Evolutionary conservation across 2,113 vertebrate genomes (phyloP), one percentile per base, ranked within the genome.

Genomic region (Alexandromys fortis): DNA sequence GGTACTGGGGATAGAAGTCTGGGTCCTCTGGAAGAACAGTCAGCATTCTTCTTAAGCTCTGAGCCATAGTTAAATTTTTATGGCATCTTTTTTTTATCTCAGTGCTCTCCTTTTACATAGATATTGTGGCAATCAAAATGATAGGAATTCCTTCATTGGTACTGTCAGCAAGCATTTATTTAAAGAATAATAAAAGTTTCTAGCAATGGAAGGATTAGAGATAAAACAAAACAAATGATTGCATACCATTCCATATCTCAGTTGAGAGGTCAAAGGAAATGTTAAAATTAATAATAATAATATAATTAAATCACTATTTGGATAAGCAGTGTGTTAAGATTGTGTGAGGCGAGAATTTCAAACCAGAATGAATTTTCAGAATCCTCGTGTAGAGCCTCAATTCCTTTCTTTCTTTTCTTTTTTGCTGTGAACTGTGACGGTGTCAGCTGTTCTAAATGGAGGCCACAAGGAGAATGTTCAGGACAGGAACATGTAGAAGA

Each of bases 401-500:
- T 16, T 47, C 16, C 21, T 82, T n/a, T 61, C 24, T 7, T 94
- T 67, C 63, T 21, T 65, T 65, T 65, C 24, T 28, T 55, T 55
- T 17, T 55, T 55, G 55, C 38, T 89, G 28, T 77, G 26, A 90
- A 94, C 1, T 24, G 35, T 83, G 35, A 77, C 68, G 42, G n/a
- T 47, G 17, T 61, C 17, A 65, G 3, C 1, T 61, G 1, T 3
- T 30, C 6, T 4, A 14, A n/a, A 35, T 42, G 24, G 2, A 81
- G 12, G 7, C 7, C 10, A 81, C 0, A 1, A 33, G 19, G 13
- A 45, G 70, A 11, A 0, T 11, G 10, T 3, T 16, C 49, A 21
- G 13, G 7, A 22, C 12, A 35, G 4, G 6, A 17, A 17, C 2
- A 7, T 3, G 12, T 12, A 63, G 42, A n/a, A n/a, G 2, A 0